A percentile compares a stretch with the other conserved stretches of the same genome.
These are phyloP conservation scores for Cremastinae sp. DNA, from an alignment of 2,888 invertebrate species.

Conservation along the genomic window DNA sequence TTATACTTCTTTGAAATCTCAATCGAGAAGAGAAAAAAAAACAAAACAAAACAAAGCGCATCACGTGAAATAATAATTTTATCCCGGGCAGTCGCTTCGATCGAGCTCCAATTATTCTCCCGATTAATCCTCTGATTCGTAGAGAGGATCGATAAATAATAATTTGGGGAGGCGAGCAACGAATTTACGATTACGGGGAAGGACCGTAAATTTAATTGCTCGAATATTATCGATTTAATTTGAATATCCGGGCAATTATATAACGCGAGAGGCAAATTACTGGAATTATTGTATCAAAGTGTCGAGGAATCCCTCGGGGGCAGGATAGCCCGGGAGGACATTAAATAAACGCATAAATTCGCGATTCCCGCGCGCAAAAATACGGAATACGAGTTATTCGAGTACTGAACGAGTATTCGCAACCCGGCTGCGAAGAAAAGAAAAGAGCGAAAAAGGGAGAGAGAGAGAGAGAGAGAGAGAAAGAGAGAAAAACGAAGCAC, in stretches of 20 bases:
- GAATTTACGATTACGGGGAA: too few relatives aligned
- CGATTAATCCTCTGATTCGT: too few relatives aligned
- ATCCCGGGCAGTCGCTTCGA: too few relatives aligned
- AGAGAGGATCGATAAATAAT: too few relatives aligned
- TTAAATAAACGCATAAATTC: too few relatives aligned
- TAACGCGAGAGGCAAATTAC: not conserved
- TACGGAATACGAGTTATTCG: not conserved
- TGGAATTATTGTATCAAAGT: constrained; percentile 18
- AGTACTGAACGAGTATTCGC: constrained; percentile 13
- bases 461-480: constrained; percentile 26
- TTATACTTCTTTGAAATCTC: not conserved
- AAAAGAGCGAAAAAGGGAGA: constrained; percentile 43
- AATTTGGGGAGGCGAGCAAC: too few relatives aligned
- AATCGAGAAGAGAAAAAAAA: too few relatives aligned
- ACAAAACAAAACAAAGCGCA: too few relatives aligned
- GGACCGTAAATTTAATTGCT: constrained; percentile 6
- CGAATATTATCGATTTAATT: constrained; percentile 11
- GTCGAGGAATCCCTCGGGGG: constrained; percentile 5
- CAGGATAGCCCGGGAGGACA: not conserved
- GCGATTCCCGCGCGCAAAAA: too few relatives aligned
- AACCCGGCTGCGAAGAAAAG: constrained; percentile 22
- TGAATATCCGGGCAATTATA: constrained; percentile 22
- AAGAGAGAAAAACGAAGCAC: constrained; percentile 53
- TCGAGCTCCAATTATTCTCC: too few relatives aligned
- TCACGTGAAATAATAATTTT: too few relatives aligned